phyloP scores from a whole-genome alignment of 2,113 vertebrate genomes.

The Rhabdomys dilectus region DNA sequence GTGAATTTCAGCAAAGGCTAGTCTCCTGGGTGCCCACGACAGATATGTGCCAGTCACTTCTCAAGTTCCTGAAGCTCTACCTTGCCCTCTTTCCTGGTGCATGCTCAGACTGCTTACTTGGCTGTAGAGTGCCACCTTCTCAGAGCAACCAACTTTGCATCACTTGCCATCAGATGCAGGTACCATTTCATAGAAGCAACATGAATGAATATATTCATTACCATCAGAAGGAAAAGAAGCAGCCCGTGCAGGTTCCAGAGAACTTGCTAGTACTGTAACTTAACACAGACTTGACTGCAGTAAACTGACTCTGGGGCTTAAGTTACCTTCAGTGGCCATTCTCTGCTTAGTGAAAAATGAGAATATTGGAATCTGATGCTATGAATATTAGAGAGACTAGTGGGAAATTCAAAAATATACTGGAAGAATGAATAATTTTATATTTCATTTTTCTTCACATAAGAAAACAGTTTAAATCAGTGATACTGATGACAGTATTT shows the following conservation, averaged over 20 bases:
- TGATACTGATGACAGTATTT: neutral
- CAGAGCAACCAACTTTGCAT: conserved; percentile 7
- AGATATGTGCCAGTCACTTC: neutral
- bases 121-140: neutral
- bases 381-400: conserved; percentile 57
- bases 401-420: conserved; percentile 43
- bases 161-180: neutral
- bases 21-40: neutral
- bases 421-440: conserved; percentile 41
- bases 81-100: neutral
- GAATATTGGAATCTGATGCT: conserved; percentile 75
- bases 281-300: conserved; percentile 65
- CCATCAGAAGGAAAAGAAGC: neutral
- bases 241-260: neutral
- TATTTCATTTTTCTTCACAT: neutral
- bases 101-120: neutral
- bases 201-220: neutral
- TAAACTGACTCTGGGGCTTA: conserved; percentile 63
- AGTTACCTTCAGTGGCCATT: conserved; percentile 55
- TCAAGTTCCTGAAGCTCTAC: neutral
- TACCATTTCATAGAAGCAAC: neutral
- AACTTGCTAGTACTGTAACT: conserved; percentile 45
- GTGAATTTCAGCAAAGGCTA: neutral
- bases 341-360: conserved; percentile 71
- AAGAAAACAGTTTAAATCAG: conserved; percentile 39